Conservation (phyloP, 2,888 invertebrate genomes). For the Allophyes oxyacanthae region DNA sequence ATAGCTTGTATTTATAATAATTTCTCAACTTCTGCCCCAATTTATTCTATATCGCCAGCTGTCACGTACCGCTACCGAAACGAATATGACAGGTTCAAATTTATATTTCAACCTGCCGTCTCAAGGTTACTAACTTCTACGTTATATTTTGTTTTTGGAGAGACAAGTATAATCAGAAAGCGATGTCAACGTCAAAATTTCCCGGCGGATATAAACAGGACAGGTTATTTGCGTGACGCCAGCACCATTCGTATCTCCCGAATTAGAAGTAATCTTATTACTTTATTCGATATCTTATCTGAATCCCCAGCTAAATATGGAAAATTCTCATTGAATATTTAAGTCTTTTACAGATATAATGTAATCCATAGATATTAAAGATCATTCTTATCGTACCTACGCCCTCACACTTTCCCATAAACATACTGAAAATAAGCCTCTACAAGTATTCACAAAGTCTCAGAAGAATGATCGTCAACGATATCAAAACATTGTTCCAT, state of each 20-base stretch:
- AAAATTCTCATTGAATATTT: not conserved
- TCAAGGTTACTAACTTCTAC: constrained; percentile 9
- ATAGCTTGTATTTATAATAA: constrained; percentile 1
- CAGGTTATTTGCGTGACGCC: constrained; percentile 29
- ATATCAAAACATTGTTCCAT: constrained; percentile 32
- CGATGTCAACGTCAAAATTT: constrained; percentile 35
- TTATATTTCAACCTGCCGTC: constrained; percentile 26
- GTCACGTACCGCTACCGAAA: constrained; percentile 17
- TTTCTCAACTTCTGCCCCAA: constrained; percentile 11
- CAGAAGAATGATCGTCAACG: constrained; percentile 32
- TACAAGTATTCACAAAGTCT: constrained; percentile 1
- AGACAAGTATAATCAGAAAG: constrained; percentile 29
- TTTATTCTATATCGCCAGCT: constrained; percentile 26
- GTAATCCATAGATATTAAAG: not conserved
- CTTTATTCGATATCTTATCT: constrained; percentile 8
- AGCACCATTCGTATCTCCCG: constrained; percentile 15
- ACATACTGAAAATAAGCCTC: constrained; percentile 5
- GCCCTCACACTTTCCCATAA: no score
- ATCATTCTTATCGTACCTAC: no score
- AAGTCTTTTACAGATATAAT: not conserved
- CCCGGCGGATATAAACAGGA: constrained; percentile 20
- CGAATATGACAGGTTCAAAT: constrained; percentile 27
- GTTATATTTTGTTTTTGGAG: constrained; percentile 29
- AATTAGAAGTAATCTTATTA: constrained; percentile 21
- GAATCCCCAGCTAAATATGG: not conserved